Evolutionary conservation across 2,888 invertebrate genomes (phyloP).

Genomic region (Gortyna flavago): DNA sequence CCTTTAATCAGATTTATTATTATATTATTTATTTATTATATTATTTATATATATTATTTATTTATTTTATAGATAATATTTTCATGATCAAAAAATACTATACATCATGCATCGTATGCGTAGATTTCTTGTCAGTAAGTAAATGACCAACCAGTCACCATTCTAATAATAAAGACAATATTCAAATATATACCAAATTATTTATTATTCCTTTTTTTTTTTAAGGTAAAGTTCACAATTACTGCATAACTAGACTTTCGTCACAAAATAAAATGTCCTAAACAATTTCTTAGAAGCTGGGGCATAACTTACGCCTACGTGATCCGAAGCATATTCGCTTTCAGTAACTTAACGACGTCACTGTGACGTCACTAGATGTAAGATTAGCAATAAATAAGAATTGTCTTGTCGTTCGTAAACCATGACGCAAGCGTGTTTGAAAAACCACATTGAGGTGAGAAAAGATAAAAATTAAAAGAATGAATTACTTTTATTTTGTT

Average conservation of each 20-base stretch:
- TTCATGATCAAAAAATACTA: too few species aligned
- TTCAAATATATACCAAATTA: background rate
- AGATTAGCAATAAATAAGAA: slow-evolving; percentile 13
- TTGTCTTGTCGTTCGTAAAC: slow-evolving; percentile 9
- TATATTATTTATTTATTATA: background rate
- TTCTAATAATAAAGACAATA: background rate
- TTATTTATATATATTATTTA: too few species aligned
- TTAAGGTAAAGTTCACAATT: background rate
- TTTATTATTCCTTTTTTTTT: background rate
- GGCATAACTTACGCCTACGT: slow-evolving; percentile 30
- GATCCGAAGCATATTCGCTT: slow-evolving; percentile 26
- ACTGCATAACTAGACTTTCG: background rate
- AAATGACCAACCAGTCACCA: too few species aligned
- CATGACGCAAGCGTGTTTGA: slow-evolving; percentile 15
- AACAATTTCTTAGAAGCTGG: slow-evolving; percentile 52
- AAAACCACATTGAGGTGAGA: background rate
- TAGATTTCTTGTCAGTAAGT: too few species aligned
- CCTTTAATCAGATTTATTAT: too few species aligned
- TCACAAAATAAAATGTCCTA: slow-evolving; percentile 35
- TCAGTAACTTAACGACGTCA: slow-evolving; percentile 7
- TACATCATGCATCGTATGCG: too few species aligned
- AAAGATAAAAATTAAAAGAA: slow-evolving; percentile 2
- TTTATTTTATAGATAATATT: too few species aligned
- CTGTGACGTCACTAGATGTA: slow-evolving; percentile 19
- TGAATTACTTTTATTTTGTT: background rate